These are phyloP conservation scores for Steatocranus sp. DNA, from an alignment of 2,797 vertebrate genomes.

Conservation along the genomic window DNA sequence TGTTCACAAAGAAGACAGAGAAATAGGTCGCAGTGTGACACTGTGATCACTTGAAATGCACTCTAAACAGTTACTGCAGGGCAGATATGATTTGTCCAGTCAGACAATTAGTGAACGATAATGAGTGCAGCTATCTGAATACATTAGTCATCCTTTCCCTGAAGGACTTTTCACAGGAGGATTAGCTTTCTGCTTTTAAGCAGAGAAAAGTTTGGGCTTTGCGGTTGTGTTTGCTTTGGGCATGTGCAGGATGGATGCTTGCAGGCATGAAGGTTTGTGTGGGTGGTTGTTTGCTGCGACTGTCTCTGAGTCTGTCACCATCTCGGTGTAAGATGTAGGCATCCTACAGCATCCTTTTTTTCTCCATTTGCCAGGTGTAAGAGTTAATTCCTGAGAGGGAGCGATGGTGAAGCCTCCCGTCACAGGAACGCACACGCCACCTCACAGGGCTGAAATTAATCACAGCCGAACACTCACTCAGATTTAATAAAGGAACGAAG, in stretches of 20 bases:
- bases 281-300: constrained; percentile 44
- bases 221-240: background rate
- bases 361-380: constrained; percentile 8
- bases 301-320: constrained; percentile 22
- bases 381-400: constrained; percentile 11
- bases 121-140: background rate
- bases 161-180: background rate
- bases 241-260: constrained; percentile 1
- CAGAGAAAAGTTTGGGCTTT: background rate
- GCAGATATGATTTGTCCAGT: constrained; percentile 10
- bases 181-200: background rate
- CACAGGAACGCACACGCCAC: background rate
- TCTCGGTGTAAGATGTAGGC: constrained; percentile 29
- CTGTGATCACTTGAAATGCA: constrained; percentile 25
- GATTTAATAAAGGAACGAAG: constrained; percentile 1
- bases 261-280: constrained; percentile 15
- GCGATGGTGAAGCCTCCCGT: background rate
- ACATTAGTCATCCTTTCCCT: background rate
- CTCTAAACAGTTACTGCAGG: constrained; percentile 20
- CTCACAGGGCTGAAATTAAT: background rate
- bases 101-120: constrained; percentile 44
- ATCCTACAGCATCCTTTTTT: constrained; percentile 6
- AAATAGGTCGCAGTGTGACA: constrained; percentile 41
- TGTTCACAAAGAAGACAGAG: constrained; percentile 14
- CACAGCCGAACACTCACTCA: background rate